A percentile compares a stretch with the other conserved stretches of the same genome.
Evolutionary conservation across 2,888 invertebrate genomes (phyloP).

Genomic region (Drosophila paramelanica): DNA sequence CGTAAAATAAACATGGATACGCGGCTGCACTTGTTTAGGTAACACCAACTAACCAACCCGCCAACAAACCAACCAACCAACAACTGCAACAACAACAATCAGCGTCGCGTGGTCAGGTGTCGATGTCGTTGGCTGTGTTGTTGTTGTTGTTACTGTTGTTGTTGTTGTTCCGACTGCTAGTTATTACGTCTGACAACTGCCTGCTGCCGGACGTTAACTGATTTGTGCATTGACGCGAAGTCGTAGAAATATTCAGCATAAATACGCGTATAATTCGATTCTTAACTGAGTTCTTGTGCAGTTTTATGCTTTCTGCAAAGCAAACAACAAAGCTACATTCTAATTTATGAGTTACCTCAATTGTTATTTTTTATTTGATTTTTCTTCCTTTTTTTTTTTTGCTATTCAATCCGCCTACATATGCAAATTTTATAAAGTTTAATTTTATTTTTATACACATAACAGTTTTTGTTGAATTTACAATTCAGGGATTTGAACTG

Average conservation of each 20-base stretch:
- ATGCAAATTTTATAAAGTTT: background rate
- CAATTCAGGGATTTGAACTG: no score
- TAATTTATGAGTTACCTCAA: slow-evolving; percentile 1
- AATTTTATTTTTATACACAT: no score
- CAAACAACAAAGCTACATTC: background rate
- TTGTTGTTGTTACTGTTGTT: slow-evolving; percentile 43
- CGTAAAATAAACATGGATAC: slow-evolving; percentile 82
- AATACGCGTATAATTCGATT: slow-evolving; percentile 51
- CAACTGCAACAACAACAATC: slow-evolving; percentile 43
- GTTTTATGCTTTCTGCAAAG: slow-evolving; percentile 14
- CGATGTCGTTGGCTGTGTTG: slow-evolving; percentile 59
- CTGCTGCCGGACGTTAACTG: slow-evolving; percentile 75
- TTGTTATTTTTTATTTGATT: background rate
- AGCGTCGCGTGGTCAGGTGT: slow-evolving; percentile 66
- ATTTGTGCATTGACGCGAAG: slow-evolving; percentile 79
- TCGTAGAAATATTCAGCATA: slow-evolving; percentile 77
- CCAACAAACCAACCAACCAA: slow-evolving; percentile 28
- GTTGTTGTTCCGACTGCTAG: slow-evolving; percentile 15
- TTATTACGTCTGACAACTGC: slow-evolving; percentile 46
- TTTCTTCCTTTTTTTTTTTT: background rate
- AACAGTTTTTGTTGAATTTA: no score
- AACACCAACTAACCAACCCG: slow-evolving; percentile 48
- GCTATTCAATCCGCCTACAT: background rate
- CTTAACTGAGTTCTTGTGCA: slow-evolving; percentile 24
- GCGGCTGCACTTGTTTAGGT: slow-evolving; percentile 79